Evolutionary conservation across 2,113 vertebrate genomes (phyloP), one percentile per base, ranked within the genome.

Genomic region (Melanerpes formicivorus): DNA sequence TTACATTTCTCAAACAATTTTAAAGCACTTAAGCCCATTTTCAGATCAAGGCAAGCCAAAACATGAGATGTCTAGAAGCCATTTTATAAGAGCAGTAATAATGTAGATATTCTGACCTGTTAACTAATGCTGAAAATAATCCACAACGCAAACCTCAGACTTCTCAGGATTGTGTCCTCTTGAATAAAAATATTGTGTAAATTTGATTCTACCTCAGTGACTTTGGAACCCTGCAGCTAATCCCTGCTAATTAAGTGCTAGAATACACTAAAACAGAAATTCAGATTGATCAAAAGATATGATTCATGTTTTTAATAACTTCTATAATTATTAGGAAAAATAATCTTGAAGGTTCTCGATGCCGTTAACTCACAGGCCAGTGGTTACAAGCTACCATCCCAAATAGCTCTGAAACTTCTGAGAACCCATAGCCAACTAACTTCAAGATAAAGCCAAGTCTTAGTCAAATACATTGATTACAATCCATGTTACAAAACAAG

Each of bases 41-140:
- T 83, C 74, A 93, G 48, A 92, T 58, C 71, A 81, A 96, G 81
- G 37, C 79, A 96, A 95, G 93, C 32, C 83, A 83, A 89, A 89
- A 92, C 89, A 85, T 46, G 87, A 91, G 62, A 86, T 55, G 73
- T 90, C 75, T 83, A 91, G 84, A 89, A 95, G 89, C 29, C 69
- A 72, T 65, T 75, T 87, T 73, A 32, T 60, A 90, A 80, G 62
- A 88, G 54, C 56, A 75, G 32, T 77, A 87, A 82, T 17, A 92
- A 85, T 27, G 74, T 4, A 73, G 42, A 67, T 87, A 87, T 74
- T 22, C 56, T 67, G 25, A 65, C 54, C 73, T 54, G 82, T 66
- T 84, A 93, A 82, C 75, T 63, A 88, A 84, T 42, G 58, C 2
- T 34, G 73, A 84, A 93, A 92, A 87, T 40, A 87, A 89, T 74